Evolutionary conservation across 2,888 invertebrate genomes (phyloP).

Genomic region (Dryomyza anilis): DNA sequence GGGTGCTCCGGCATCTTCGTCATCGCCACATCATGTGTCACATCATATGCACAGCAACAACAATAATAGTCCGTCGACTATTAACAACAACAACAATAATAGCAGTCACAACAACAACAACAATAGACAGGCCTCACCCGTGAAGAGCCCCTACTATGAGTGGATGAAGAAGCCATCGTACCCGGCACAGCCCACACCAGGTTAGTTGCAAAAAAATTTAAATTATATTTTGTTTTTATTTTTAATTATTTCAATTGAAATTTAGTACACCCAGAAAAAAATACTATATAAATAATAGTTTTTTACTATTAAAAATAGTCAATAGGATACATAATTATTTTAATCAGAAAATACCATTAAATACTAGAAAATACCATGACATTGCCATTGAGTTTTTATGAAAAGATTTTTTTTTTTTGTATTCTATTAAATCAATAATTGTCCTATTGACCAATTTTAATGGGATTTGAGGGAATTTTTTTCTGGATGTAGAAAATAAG

Average conservation of each 20-base stretch:
- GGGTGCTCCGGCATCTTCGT: slow-evolving; percentile 59
- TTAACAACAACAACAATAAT: slow-evolving; percentile 43
- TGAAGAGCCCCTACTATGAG: slow-evolving; percentile 78
- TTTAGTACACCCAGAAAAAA: no score
- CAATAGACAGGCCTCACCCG: slow-evolving; percentile 66
- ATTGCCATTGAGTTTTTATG: no score
- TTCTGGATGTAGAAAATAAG: background rate
- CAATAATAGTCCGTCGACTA: slow-evolving; percentile 43
- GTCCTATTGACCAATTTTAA: no score
- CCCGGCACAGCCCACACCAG: slow-evolving; percentile 83
- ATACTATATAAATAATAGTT: no score
- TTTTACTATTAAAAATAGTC: no score
- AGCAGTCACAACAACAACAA: slow-evolving; percentile 43
- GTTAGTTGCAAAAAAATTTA: slow-evolving; percentile 60
- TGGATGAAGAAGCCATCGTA: slow-evolving; percentile 93
- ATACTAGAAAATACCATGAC: no score
- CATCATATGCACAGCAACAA: slow-evolving; percentile 66
- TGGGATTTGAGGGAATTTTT: no score
- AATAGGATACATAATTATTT: no score
- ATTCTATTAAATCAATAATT: no score
- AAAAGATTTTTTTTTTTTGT: no score
- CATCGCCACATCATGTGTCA: slow-evolving; percentile 57
- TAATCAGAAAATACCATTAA: no score
- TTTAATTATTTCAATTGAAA: background rate
- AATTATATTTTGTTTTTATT: background rate